Evolutionary conservation across 64 coral and sea anemone genomes (phyloP), one percentile per base, ranked within the genome.

Genomic region (Trachythela sp.): DNA sequence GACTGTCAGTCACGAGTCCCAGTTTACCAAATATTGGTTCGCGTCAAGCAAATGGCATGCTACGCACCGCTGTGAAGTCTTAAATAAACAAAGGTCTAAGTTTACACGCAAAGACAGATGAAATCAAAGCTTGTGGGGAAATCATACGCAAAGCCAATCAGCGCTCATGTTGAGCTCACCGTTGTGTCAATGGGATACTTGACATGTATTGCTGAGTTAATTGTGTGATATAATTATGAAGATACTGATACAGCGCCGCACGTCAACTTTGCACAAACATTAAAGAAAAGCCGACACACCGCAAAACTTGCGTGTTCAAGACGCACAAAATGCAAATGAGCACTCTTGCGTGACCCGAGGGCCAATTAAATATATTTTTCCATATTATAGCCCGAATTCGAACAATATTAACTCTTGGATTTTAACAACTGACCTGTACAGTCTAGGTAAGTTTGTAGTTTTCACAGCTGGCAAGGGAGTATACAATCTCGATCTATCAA

Each of bases 151-250:
- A 39, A 39, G 37, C 75, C 75, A 80, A 80, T 80, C 75, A 39
- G 75, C 56, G 56, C 56, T 64, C 56, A 24, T 24, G 75, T 38
- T 7, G 7, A 37, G 30, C 33, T 39, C 75, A 39, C 15, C 75
- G 34, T 80, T 39, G 26, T 80, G 75, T 80, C 75, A 80, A 39
- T 80, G 33, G 37, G 75, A 80, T 80, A 80, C 75, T 80, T 80
- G 75, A 80, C 75, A 80, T 80, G 75, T 80, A 80, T 80, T 80
- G 75, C 37, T 30, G 33, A 80, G 75, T 80, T 80, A 80, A 80
- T 80, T 80, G 75, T 80, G 75, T 80, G 75, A 80, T 80, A 80
- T 80, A 80, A 80, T 80, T 80, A 80, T 80, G 30, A 80, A 72
- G 75, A 80, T 38, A 80, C 33, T 80, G 75, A 80, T 80, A 80